Base-by-base conservation (phyloP, 2,888 invertebrate species). In the Pollenia angustigena region DNA sequence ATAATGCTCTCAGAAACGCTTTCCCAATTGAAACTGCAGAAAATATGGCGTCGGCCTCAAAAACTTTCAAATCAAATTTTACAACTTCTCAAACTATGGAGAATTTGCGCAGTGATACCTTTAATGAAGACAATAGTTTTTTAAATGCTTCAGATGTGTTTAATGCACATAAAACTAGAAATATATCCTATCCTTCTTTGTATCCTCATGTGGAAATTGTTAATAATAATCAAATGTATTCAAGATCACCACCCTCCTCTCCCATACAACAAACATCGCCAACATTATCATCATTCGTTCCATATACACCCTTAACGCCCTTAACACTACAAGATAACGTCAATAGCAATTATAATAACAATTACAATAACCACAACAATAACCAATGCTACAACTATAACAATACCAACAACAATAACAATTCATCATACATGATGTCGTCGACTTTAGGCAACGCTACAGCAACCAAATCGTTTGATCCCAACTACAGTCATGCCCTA, bases 401-500 rank as follows among this genome's bases (percentile, higher is more conserved):
- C 78, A 78, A 44, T 18, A 48, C 58, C 71, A 75, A 74, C 64
- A 52, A 86, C 56, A 74, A 78, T 78, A 71, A 72, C 44, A 79
- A 75, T 79, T 58, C 78, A 83, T 79, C 80, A 52, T 32, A 71
- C 74, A 64, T 48, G 71, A 76, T 54, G 56, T 46, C 87, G 60
- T 44, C 82, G 58, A 16, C 62, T 69, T 66, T 75, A 85, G 82
- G 72, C 76, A 82, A 74, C 44, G 40, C 16, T 12, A 40, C 68
- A 48, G 32, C 78, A 48, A 66, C 69, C 7, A 60, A 85, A 50
- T 68, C 90, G 10, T 89, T 89, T 84, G 88, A 89, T 11, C 88
- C 90, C 66, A 88, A 85, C 86, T 92, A 91, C 58, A 91, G 90
- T 85, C 89, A 90, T 76, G 91, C 90, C 18, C 87, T 92, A 62